phyloP scores from a whole-genome alignment of 92 coral and sea anemone species.

The Porites cylindrica region DNA sequence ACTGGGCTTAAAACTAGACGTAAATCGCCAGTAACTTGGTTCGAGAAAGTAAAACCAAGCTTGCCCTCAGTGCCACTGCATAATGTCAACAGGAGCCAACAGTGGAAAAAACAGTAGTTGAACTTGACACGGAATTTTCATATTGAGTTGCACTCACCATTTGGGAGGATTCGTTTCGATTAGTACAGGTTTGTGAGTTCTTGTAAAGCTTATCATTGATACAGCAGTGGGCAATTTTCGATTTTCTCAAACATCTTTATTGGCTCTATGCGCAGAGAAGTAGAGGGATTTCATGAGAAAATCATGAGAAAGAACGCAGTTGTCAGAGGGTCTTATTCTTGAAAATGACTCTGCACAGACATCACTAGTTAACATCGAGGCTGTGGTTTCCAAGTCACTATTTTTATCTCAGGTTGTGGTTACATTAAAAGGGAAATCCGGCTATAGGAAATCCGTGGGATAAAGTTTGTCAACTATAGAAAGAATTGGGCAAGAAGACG shows the following conservation, averaged over 20 bases:
- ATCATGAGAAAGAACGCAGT: background rate
- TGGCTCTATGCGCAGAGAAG: no score
- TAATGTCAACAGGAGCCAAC: constrained; percentile 17
- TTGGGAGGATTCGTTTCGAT: background rate
- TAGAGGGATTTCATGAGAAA: no score
- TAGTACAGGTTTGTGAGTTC: background rate
- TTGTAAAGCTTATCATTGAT: background rate
- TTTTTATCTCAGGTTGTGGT: constrained; percentile 10
- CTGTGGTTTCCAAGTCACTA: background rate
- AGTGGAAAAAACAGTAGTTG: background rate
- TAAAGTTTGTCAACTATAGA: background rate
- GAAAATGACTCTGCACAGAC: constrained; percentile 9
- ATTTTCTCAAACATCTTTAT: background rate
- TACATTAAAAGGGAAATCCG: constrained; percentile 8
- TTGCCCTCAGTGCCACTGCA: background rate
- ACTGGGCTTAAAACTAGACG: background rate
- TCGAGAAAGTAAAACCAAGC: background rate
- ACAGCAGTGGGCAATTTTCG: background rate
- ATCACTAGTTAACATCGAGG: background rate
- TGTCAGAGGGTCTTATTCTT: background rate
- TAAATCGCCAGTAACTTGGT: background rate
- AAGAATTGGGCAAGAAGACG: no score
- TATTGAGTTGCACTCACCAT: background rate
- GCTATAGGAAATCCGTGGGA: constrained; percentile 23
- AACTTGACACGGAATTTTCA: constrained; percentile 27